A percentile compares a stretch with the other conserved stretches of the same genome.
Evolutionary conservation across 2,888 invertebrate genomes (phyloP).

Genomic region (Imbricaverruca yamaguchii): DNA sequence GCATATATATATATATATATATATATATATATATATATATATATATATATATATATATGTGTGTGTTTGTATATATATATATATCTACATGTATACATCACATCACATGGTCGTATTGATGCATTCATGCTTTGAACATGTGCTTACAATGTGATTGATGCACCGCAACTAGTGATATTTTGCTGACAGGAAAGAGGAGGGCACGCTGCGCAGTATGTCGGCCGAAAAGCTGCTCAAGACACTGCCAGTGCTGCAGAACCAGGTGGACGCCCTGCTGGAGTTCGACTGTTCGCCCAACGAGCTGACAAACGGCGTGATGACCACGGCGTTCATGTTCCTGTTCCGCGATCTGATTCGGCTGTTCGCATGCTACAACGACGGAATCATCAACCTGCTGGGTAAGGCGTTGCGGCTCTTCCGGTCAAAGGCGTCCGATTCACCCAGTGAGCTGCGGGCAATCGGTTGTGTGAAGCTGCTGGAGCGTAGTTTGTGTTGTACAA

Average conservation of each 20-base stretch:
- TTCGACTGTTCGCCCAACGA: conserved; percentile 96
- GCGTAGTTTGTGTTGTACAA: too few relatives aligned
- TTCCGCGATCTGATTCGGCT: conserved; percentile 98
- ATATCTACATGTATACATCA: not conserved
- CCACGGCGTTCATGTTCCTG: conserved; percentile 96
- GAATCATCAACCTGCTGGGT: conserved; percentile 92
- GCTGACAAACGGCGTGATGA: conserved; percentile 96
- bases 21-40: too few relatives aligned
- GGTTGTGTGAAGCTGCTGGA: too few relatives aligned
- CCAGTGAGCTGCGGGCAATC: too few relatives aligned
- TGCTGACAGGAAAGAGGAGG: conserved; percentile 80
- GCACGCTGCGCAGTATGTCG: conserved; percentile 92
- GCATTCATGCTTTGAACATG: too few relatives aligned
- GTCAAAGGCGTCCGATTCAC: too few relatives aligned
- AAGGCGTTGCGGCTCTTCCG: conserved; percentile 34
- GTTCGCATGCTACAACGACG: conserved; percentile 99
- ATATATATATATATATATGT: too few relatives aligned
- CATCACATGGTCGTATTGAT: too few relatives aligned
- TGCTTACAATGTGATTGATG: too few relatives aligned
- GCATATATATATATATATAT: too few relatives aligned
- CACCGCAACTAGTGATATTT: too few relatives aligned
- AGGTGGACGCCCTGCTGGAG: conserved; percentile 89
- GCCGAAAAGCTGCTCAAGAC: conserved; percentile 95
- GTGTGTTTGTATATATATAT: too few relatives aligned
- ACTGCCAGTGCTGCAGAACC: conserved; percentile 87